phyloP scores from a whole-genome alignment of 1,140 invertebrate genomes.

The Habropoda laboriosa region DNA sequence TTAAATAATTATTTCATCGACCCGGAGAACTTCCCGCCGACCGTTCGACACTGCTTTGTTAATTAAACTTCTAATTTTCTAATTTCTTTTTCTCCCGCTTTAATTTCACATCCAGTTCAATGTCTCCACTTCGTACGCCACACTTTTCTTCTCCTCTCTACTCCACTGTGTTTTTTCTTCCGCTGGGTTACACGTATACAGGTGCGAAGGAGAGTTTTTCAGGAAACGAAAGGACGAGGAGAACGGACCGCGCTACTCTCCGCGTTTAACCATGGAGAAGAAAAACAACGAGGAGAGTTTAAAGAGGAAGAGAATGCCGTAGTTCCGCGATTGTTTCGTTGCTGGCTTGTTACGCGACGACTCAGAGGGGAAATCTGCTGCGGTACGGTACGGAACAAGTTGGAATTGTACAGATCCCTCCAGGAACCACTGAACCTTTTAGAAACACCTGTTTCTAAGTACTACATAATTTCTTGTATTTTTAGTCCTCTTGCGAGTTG shows the following conservation, averaged over 20 bases:
- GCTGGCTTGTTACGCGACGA: neutral
- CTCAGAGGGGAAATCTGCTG: neutral
- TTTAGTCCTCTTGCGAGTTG: no score
- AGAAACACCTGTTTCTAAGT: neutral
- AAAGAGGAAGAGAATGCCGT: neutral
- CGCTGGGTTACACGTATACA: neutral
- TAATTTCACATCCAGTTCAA: no score
- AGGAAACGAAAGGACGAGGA: neutral
- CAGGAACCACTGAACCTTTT: neutral
- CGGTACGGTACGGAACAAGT: neutral
- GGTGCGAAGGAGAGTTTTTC: neutral
- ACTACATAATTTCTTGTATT: no score
- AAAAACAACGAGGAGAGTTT: neutral
- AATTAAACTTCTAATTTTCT: neutral
- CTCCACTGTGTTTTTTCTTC: neutral
- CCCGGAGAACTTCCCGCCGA: neutral
- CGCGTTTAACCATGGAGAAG: neutral
- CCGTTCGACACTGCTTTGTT: neutral
- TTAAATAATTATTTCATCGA: constrained; percentile 30
- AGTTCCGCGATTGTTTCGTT: neutral
- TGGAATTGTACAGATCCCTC: neutral
- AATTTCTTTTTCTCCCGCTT: neutral
- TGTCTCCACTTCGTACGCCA: neutral
- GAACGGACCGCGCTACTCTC: neutral
- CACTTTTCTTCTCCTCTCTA: neutral